phyloP scores from a whole-genome alignment of 2,113 vertebrate species.

The Cheilinus undulatus region DNA sequence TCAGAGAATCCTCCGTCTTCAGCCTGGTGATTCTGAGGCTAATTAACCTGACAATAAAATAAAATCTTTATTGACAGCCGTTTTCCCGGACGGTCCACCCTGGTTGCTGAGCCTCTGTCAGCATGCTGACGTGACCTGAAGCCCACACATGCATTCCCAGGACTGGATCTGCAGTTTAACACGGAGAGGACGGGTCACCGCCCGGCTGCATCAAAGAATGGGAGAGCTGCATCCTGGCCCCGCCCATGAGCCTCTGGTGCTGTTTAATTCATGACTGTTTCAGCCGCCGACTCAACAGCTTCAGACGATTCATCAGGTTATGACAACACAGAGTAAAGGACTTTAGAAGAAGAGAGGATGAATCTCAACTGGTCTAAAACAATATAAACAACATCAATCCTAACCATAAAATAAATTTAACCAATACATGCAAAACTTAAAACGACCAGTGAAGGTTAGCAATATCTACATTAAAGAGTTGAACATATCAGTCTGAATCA shows the following conservation, averaged over 20 bases:
- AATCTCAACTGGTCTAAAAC: slow-evolving; percentile 45
- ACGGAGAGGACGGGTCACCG: neutral
- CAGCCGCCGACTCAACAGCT: slow-evolving; percentile 12
- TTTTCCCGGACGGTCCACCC: neutral
- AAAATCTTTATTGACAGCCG: slow-evolving; percentile 58
- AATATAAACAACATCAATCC: slow-evolving; percentile 46
- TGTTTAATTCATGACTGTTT: slow-evolving; percentile 55
- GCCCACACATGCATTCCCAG: slow-evolving; percentile 5
- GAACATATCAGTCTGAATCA: too few relatives aligned
- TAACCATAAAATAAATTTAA: too few relatives aligned
- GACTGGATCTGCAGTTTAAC: slow-evolving; percentile 15
- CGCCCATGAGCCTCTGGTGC: slow-evolving; percentile 43
- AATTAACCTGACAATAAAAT: slow-evolving; percentile 57
- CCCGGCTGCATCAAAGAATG: slow-evolving; percentile 3
- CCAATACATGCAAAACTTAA: too few relatives aligned
- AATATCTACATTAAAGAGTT: too few relatives aligned
- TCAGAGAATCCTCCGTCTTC: slow-evolving; percentile 19
- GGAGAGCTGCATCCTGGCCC: neutral
- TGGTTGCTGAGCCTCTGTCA: neutral
- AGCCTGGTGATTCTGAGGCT: slow-evolving; percentile 45
- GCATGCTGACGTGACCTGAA: neutral
- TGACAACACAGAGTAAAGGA: slow-evolving; percentile 26
- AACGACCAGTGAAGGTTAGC: too few relatives aligned
- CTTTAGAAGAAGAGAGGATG: slow-evolving; percentile 52
- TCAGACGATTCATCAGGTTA: slow-evolving; percentile 52